These are phyloP conservation scores for Phymatocera aterrima DNA, from an alignment of 2,888 invertebrate genomes.

Conservation along the genomic window DNA sequence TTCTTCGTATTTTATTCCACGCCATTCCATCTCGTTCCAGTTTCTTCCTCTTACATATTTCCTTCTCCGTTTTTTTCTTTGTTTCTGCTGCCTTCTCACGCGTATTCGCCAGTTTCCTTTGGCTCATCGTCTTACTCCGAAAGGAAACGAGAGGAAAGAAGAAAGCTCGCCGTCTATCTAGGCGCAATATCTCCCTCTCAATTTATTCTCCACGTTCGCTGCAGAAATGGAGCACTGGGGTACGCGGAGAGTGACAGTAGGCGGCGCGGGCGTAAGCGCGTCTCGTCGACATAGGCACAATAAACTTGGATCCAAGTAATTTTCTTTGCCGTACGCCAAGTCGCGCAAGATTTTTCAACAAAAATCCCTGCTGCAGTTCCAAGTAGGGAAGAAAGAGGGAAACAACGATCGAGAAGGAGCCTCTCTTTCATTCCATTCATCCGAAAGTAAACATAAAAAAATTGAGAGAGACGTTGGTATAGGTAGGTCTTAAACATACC, in stretches of 20 bases:
- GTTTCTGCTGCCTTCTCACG: background rate
- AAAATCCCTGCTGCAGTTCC: no score
- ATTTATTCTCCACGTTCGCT: constrained; percentile 35
- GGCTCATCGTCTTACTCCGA: background rate
- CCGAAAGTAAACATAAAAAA: no score
- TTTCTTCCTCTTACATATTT: no score
- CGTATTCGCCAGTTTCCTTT: constrained; percentile 12
- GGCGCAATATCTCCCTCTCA: constrained; percentile 42
- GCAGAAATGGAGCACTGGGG: background rate
- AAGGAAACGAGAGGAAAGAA: background rate
- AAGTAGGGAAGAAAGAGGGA: no score
- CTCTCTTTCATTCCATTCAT: no score
- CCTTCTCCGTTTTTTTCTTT: no score
- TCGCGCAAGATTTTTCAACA: background rate
- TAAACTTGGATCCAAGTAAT: constrained; percentile 59
- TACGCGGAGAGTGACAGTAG: constrained; percentile 34
- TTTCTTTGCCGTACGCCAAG: constrained; percentile 45
- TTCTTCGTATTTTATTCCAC: no score
- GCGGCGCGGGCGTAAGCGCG: constrained; percentile 1
- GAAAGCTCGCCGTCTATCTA: constrained; percentile 43
- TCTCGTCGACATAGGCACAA: constrained; percentile 53
- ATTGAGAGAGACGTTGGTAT: no score
- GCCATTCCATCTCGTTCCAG: background rate
- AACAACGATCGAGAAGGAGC: no score
- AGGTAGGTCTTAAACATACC: no score